phyloP scores from a whole-genome alignment of 2,888 invertebrate species.

The Laspeyria flexula region DNA sequence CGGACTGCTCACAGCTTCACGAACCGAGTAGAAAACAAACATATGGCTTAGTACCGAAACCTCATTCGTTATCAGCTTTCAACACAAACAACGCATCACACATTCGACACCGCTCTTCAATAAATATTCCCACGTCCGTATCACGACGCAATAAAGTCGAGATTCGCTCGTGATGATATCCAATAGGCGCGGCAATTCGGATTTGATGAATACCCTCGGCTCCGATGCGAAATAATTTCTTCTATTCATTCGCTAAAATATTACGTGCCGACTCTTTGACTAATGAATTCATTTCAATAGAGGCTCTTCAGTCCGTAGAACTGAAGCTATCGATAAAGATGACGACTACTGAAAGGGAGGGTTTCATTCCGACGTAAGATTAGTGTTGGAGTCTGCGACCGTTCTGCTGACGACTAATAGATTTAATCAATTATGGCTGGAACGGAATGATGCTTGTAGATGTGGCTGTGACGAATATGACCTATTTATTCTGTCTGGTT shows the following conservation, averaged over 20 bases:
- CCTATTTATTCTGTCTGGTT: conserved; percentile 12
- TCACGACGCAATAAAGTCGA: conserved; percentile 35
- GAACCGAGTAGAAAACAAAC: conserved; percentile 40
- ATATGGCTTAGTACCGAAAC: conserved; percentile 41
- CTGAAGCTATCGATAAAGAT: conserved; percentile 50
- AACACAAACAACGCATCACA: conserved; percentile 36
- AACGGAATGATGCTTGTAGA: background rate
- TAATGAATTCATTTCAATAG: conserved; percentile 76
- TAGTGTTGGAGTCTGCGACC: conserved; percentile 21
- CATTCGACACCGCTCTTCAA: conserved; percentile 9
- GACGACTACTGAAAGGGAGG: conserved; percentile 47
- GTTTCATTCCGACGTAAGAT: conserved; percentile 33
- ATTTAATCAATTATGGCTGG: conserved; percentile 23
- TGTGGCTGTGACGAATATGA: conserved; percentile 1
- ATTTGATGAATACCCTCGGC: conserved; percentile 62
- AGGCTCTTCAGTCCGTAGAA: conserved; percentile 43
- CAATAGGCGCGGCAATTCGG: conserved; percentile 36
- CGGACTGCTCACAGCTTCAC: conserved; percentile 21
- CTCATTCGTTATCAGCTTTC: conserved; percentile 43
- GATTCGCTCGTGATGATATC: conserved; percentile 28
- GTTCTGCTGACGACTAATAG: conserved; percentile 16
- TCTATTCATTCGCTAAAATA: conserved; percentile 75
- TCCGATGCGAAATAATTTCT: conserved; percentile 70
- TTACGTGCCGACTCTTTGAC: conserved; percentile 62
- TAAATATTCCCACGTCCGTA: conserved; percentile 22